phyloP scores from a whole-genome alignment of 2,888 invertebrate species.

The Girardia tigrina region DNA sequence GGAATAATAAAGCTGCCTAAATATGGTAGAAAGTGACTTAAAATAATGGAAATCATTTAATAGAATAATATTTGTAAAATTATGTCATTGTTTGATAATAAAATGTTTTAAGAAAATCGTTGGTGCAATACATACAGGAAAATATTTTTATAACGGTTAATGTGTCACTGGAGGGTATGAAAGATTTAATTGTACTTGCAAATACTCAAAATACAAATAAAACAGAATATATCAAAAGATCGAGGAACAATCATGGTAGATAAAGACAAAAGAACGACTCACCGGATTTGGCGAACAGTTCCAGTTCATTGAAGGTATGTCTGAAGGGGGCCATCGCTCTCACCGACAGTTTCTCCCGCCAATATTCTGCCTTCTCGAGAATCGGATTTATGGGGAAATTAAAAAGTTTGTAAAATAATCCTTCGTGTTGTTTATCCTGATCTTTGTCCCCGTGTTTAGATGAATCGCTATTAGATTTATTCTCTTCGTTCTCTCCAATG shows the following conservation, averaged over 20 bases:
- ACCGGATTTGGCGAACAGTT: slow-evolving; percentile 57
- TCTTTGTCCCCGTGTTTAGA: too few species aligned
- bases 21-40: too few species aligned
- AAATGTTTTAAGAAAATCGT: neutral
- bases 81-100: neutral
- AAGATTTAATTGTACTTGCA: neutral
- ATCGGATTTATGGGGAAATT: slow-evolving; percentile 21
- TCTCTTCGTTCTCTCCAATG: slow-evolving; percentile 37
- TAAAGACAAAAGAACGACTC: too few species aligned
- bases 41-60: too few species aligned
- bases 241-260: too few species aligned
- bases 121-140: too few species aligned
- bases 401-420: too few species aligned
- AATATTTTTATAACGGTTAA: neutral
- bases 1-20: too few species aligned
- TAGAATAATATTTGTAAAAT: too few species aligned
- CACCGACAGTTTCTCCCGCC: neutral
- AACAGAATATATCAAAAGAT: slow-evolving; percentile 38
- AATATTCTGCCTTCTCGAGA: slow-evolving; percentile 16
- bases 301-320: slow-evolving; percentile 54
- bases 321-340: slow-evolving; percentile 39
- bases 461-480: too few species aligned
- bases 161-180: neutral
- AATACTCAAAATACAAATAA: neutral
- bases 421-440: too few species aligned